Percentiles rank a stretch among this genome's conserved stretches.
Conservation (phyloP, 2,888 invertebrate genomes). For the Cheilosia soror region DNA sequence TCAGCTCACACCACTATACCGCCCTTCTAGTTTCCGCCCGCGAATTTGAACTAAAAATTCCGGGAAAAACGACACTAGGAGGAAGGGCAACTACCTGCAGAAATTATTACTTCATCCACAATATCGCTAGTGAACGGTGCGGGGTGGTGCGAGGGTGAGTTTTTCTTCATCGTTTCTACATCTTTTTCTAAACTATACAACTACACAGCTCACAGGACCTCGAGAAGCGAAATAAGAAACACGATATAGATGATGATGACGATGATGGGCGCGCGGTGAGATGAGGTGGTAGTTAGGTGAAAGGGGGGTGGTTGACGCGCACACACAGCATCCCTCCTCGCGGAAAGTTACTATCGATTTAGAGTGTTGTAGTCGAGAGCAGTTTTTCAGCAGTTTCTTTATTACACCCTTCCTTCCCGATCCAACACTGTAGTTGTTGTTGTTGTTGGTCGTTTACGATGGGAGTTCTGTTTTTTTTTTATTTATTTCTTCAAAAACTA, state of each 20-base stretch:
- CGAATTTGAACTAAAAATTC: slow-evolving; percentile 72
- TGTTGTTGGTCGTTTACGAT: slow-evolving; percentile 49
- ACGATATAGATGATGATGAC: slow-evolving; percentile 64
- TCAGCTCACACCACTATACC: slow-evolving; percentile 12
- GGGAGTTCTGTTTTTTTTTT: slow-evolving; percentile 15
- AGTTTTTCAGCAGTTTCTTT: slow-evolving; percentile 72
- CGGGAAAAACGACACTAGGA: slow-evolving; percentile 21
- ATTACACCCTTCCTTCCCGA: slow-evolving; percentile 11
- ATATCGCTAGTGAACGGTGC: slow-evolving; percentile 62
- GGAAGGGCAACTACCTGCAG: slow-evolving; percentile 73
- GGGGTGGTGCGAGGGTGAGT: slow-evolving; percentile 15
- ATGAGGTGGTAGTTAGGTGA: slow-evolving; percentile 18
- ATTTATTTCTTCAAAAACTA: slow-evolving; percentile 73
- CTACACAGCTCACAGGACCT: slow-evolving; percentile 58
- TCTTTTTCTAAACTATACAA: slow-evolving; percentile 74
- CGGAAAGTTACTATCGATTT: slow-evolving; percentile 74
- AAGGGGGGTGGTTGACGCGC: slow-evolving; percentile 34
- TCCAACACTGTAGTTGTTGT: slow-evolving; percentile 25
- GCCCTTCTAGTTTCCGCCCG: slow-evolving; percentile 65
- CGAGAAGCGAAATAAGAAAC: slow-evolving; percentile 64
- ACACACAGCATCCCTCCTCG: slow-evolving; percentile 58
- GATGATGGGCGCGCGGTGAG: slow-evolving; percentile 22
- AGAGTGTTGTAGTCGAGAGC: slow-evolving; percentile 70
- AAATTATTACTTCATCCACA: slow-evolving; percentile 75
- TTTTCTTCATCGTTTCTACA: slow-evolving; percentile 68